Evolutionary conservation across 1,140 invertebrate species (phyloP).

Genomic region (Acromyrmex charruanus): DNA sequence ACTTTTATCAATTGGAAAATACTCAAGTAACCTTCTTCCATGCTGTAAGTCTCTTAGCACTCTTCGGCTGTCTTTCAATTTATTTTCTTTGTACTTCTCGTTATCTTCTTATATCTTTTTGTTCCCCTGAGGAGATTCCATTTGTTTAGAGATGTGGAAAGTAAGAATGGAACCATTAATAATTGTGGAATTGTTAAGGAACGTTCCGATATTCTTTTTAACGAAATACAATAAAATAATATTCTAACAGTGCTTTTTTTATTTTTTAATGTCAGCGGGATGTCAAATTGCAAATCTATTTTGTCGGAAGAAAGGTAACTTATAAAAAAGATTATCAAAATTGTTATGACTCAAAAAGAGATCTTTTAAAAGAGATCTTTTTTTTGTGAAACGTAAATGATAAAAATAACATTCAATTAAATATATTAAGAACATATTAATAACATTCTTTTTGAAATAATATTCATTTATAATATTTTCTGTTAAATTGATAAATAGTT

Average conservation of each 20-base stretch:
- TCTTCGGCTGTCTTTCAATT: slow-evolving; percentile 20
- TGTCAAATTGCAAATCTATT: not conserved
- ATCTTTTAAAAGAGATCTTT: no score
- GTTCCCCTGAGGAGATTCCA: slow-evolving; percentile 9
- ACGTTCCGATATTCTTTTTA: not conserved
- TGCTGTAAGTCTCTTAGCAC: not conserved
- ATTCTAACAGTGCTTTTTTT: not conserved
- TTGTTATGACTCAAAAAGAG: no score
- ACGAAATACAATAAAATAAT: not conserved
- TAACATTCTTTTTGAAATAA: no score
- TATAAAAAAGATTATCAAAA: no score
- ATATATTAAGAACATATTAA: no score
- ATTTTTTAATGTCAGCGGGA: not conserved
- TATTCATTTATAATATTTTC: no score
- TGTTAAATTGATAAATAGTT: no score
- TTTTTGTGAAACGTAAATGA: no score
- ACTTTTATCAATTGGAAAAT: slow-evolving; percentile 25
- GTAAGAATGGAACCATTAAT: slow-evolving; percentile 35
- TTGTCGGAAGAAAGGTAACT: not conserved
- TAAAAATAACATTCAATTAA: no score
- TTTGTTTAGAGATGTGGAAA: slow-evolving; percentile 10
- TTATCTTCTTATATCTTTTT: slow-evolving; percentile 36
- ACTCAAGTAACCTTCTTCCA: not conserved
- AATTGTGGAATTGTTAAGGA: slow-evolving; percentile 17
- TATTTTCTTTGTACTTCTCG: slow-evolving; percentile 35